phyloP scores from a whole-genome alignment of 1,140 invertebrate species.

The Asobara japonica region DNA sequence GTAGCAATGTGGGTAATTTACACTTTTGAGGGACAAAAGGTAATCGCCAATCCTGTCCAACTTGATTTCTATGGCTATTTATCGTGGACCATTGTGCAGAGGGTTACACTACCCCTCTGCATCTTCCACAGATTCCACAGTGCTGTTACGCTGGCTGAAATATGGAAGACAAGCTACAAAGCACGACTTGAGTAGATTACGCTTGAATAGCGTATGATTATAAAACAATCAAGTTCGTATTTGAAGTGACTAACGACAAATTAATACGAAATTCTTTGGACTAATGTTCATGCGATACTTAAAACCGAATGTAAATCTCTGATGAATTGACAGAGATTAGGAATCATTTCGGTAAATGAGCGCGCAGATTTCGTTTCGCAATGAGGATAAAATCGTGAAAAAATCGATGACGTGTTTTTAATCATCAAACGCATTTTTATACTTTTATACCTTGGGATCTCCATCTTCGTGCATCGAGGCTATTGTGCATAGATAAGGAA shows the following conservation, averaged over 20 bases:
- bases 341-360: slow-evolving; percentile 13
- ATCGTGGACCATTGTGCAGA: slow-evolving; percentile 93
- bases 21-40: slow-evolving; percentile 95
- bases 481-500: slow-evolving; percentile 1
- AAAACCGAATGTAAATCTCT: neutral
- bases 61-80: slow-evolving; percentile 93
- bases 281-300: neutral
- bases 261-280: neutral
- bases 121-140: slow-evolving; percentile 98
- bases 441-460: slow-evolving; percentile 61
- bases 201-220: neutral
- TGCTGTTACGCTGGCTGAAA: slow-evolving; percentile 94
- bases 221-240: neutral
- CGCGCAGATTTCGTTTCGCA: slow-evolving; percentile 40
- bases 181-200: slow-evolving; percentile 80
- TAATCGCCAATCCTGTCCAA: slow-evolving; percentile 89
- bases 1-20: slow-evolving; percentile 95
- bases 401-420: slow-evolving; percentile 17
- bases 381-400: neutral
- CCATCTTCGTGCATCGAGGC: slow-evolving; percentile 45
- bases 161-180: slow-evolving; percentile 98
- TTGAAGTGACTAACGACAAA: neutral
- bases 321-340: neutral
- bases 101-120: slow-evolving; percentile 91
- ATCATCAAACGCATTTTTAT: slow-evolving; percentile 57